Base-by-base conservation (phyloP, 2,797 vertebrate species). In the Chromis chromis region DNA sequence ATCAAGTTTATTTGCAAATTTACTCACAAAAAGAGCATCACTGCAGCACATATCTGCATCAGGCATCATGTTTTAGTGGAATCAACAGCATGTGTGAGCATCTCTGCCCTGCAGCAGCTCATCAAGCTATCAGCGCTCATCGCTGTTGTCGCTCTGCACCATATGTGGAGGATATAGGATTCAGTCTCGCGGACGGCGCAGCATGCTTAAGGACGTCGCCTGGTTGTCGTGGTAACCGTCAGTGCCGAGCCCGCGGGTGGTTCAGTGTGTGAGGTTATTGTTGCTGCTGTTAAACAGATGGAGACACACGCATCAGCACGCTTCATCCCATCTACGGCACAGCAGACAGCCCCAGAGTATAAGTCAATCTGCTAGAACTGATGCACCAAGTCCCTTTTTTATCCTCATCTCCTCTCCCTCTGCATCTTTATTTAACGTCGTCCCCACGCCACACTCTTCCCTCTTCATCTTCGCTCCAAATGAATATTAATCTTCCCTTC, bases 191-290 rank as follows among this genome's bases (percentile, higher is more conserved):
- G n/a, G 52, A 0, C 57, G 0, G 36, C 65, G 0, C 69, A 44
- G 44, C 83, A 70, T 68, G 76, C 65, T 50, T 7, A 65, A 39
- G 67, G 60, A 74, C 56, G 58, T 57, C 21, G 5, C 59, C 19
- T 0, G 5, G 89, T 90, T 84, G 79, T 81, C 57, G 8, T 67
- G 82, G 86, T 54, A 85, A 90, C 88, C 10, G 1, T 4, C 64
- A 16, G 28, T 31, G 65, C 65, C 2, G 16, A 24, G 50, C 50
- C 39, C 31, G 49, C 49, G 11, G 78, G 74, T 46, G 61, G 58
- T 50, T 56, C 55, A 40, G 36, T 44, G 6, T 28, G 53, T 56
- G 31, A 71, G 46, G 53, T 76, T 85, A 25, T 79, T 76, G 50
- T 69, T 36, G 58, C 64, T 64, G 68, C 14, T 33, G 14, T n/a